Conservation (phyloP, 2,797 vertebrate genomes). For the Lophotriccus pileatus region DNA sequence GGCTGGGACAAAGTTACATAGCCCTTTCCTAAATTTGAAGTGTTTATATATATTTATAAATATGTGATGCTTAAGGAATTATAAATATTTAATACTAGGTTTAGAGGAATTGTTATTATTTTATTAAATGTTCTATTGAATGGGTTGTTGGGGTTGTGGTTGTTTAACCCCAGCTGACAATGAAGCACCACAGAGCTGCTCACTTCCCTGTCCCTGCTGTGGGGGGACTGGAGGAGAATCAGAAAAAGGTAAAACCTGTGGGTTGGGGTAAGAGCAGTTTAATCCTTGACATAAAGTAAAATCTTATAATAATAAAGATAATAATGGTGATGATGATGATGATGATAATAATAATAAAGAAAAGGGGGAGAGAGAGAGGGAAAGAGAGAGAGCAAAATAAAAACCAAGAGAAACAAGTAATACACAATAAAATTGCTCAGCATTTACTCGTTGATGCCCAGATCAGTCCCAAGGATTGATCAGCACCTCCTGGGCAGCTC, state of each 20-base stretch:
- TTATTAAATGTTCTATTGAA: background rate
- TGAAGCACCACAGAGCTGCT: background rate
- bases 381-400: background rate
- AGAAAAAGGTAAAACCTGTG: background rate
- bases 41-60: background rate
- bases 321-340: too few species aligned
- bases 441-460: fast-evolving
- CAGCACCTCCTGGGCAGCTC: background rate
- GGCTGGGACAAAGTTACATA: background rate
- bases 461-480: background rate
- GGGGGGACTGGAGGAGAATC: background rate
- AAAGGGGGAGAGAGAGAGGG: background rate
- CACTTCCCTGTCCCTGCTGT: background rate
- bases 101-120: background rate
- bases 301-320: too few species aligned
- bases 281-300: background rate
- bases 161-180: background rate
- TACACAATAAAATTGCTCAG: background rate
- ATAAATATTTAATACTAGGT: background rate
- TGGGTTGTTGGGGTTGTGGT: background rate
- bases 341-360: too few species aligned
- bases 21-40: background rate
- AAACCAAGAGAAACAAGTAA: background rate
- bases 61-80: conserved; percentile 1
- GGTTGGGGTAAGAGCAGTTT: background rate